Evolutionary conservation across 1,140 invertebrate genomes (phyloP), one percentile per base, ranked within the genome.

Genomic region (Drosophila elegans): DNA sequence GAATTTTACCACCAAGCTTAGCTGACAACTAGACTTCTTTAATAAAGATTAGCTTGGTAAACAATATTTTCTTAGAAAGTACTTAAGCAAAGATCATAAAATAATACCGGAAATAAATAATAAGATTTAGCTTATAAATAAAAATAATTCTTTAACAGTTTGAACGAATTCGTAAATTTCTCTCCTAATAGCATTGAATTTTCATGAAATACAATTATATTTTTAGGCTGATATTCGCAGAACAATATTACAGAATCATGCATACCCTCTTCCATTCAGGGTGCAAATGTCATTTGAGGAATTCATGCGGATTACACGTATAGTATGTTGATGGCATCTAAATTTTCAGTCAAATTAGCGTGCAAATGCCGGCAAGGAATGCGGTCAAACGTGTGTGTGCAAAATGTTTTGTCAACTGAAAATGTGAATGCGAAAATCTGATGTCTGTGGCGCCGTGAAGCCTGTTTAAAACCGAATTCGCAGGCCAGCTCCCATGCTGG

Each of bases 331-430:
- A 69, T 56, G 51, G 51, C 61, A 75, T 66, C 53, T 52, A 75
- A 54, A 80, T 63, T 61, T 75, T 57, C 71, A 55, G 36, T 49
- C 52, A 71, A 80, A 80, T 80, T 80, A 80, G 78, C 78, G 54
- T 61, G 27, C 36, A 29, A 75, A 59, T 48, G 63, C 51, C 39
- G 60, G 45, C 25, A 62, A 74, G 66, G 38, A 52, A 64, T 53
- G 53, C 52, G 51, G 57, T 53, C 53, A 48, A 38, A 57, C 7
- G 27, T 36, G 52, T 55, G 29, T 38, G 27, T 56, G 25, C 11
- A 29, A 52, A 75, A 57, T 74, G 57, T 74, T 73, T 62, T 74
- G 57, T 74, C 69, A 62, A 73, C 62, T 36, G 71, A 54, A 69
- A 80, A 80, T 68, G 69, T 53, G 52, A 54, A 56, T 21, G 64